A percentile compares a stretch with the other conserved stretches of the same genome.
Evolutionary conservation across 2,113 vertebrate species (phyloP).

Genomic region (Eubucco bourcierii): DNA sequence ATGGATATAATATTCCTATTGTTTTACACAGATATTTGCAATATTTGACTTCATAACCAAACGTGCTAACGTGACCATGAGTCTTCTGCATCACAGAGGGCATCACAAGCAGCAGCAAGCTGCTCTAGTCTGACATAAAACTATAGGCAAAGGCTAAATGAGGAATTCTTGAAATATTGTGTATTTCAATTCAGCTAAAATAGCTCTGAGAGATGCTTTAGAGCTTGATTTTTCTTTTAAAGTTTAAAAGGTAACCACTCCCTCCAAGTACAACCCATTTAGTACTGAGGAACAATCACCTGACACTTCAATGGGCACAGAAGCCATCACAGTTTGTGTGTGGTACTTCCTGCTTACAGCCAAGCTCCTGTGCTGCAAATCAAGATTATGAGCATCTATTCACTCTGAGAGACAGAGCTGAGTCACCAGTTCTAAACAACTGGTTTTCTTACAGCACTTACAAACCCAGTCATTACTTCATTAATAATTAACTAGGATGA

Average conservation of each 20-base stretch:
- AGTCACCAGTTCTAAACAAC: neutral
- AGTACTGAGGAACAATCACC: neutral
- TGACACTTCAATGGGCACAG: neutral
- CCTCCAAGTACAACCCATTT: neutral
- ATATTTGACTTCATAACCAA: neutral
- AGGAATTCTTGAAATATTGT: neutral
- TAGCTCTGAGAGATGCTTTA: neutral
- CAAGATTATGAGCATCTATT: neutral
- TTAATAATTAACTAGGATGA: neutral
- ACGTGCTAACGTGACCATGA: neutral
- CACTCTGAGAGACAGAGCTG: neutral
- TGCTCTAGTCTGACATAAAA: neutral
- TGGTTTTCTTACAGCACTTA: neutral
- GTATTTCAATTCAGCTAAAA: neutral
- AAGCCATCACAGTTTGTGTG: neutral
- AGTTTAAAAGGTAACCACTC: neutral
- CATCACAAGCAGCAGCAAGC: neutral
- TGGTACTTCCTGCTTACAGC: neutral
- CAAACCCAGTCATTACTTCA: neutral
- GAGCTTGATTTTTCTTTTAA: neutral
- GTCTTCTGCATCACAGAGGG: neutral
- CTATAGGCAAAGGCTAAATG: neutral
- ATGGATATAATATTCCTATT: neutral
- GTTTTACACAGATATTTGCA: neutral
- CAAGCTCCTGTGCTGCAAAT: neutral